phyloP scores from a whole-genome alignment of 2,888 invertebrate species.

The Synanthedon andrenaeformis region DNA sequence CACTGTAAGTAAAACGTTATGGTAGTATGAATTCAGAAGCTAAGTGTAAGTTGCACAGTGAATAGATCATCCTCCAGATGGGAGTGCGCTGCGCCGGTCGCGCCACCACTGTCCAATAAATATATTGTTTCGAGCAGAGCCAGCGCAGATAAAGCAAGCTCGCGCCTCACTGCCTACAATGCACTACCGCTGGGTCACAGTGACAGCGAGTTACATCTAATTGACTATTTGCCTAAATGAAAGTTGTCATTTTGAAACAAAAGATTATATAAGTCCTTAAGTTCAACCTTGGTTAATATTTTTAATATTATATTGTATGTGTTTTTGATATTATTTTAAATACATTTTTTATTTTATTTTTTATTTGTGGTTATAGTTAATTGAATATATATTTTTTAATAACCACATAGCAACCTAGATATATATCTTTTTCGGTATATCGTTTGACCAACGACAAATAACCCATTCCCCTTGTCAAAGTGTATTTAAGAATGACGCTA shows the following conservation, averaged over 20 bases:
- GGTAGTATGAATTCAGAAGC: slow-evolving; percentile 23
- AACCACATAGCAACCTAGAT: no score
- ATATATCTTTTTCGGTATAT: no score
- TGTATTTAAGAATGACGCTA: slow-evolving; percentile 13
- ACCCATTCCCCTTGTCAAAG: no score
- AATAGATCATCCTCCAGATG: slow-evolving; percentile 61
- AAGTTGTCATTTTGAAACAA: no score
- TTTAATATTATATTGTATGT: no score
- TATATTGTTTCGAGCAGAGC: slow-evolving; percentile 69
- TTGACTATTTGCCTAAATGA: background rate
- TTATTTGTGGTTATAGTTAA: no score
- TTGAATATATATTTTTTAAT: no score
- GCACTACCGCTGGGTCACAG: slow-evolving; percentile 12
- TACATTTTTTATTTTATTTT: no score
- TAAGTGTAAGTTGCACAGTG: slow-evolving; percentile 16
- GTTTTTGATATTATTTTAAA: no score
- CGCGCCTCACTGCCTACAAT: slow-evolving; percentile 52
- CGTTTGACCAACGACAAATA: no score
- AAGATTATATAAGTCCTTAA: no score
- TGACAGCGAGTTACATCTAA: slow-evolving; percentile 18
- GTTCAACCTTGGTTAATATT: no score
- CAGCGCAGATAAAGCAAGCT: slow-evolving; percentile 69
- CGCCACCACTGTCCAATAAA: slow-evolving; percentile 66
- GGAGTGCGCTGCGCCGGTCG: slow-evolving; percentile 23
- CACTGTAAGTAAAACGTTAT: slow-evolving; percentile 2